Conservation (phyloP, 2,888 invertebrate species). For the Oxystoma pomonae region DNA sequence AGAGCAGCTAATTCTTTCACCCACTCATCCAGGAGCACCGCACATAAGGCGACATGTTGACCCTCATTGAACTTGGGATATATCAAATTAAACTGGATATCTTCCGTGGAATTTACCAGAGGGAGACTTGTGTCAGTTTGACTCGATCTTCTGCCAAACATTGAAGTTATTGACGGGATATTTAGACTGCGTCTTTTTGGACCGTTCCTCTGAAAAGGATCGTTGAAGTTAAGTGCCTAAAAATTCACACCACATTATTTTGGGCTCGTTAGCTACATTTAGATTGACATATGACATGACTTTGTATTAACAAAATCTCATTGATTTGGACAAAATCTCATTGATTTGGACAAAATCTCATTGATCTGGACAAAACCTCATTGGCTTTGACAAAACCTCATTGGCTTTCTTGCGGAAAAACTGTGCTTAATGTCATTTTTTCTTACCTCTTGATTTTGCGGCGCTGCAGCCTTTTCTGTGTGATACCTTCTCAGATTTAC, state of each 20-base stretch:
- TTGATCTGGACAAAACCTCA: too few species aligned
- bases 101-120: slow-evolving; percentile 33
- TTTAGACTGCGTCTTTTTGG: slow-evolving; percentile 73
- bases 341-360: too few species aligned
- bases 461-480: slow-evolving; percentile 42
- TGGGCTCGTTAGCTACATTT: too few species aligned
- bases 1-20: slow-evolving; percentile 91
- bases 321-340: too few species aligned
- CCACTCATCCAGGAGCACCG: slow-evolving; percentile 92
- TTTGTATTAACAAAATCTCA: too few species aligned
- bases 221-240: slow-evolving; percentile 26
- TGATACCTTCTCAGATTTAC: slow-evolving; percentile 64
- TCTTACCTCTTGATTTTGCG: slow-evolving; percentile 23
- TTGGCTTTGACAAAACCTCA: too few species aligned
- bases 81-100: slow-evolving; percentile 34
- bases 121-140: slow-evolving; percentile 38
- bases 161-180: slow-evolving; percentile 67
- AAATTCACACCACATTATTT: too few species aligned
- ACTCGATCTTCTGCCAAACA: slow-evolving; percentile 56
- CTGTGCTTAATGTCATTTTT: background rate
- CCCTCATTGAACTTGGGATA: slow-evolving; percentile 47
- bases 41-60: slow-evolving; percentile 69
- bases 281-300: too few species aligned
- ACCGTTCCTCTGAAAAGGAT: slow-evolving; percentile 61
- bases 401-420: too few species aligned